Evolutionary conservation across 2,113 vertebrate species (phyloP).

Genomic region (Clarias macrocephalus): DNA sequence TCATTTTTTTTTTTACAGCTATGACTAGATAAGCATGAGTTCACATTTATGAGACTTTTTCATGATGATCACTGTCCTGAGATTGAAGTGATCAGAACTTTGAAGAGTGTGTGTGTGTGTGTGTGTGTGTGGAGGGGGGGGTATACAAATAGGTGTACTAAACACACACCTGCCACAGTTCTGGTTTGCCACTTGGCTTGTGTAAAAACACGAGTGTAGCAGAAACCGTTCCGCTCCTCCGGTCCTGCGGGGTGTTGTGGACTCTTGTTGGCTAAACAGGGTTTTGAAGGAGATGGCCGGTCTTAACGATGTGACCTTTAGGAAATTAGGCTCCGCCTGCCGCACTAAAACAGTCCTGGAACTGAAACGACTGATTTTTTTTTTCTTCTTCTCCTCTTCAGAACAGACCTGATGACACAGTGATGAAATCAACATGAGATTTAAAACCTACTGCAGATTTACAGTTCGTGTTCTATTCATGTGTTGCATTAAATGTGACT

Average conservation of each 20-base stretch:
- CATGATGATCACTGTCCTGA: not conserved
- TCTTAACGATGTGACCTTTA: not conserved
- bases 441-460: too few relatives aligned
- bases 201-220: not conserved
- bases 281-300: too few relatives aligned
- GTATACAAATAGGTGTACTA: too few relatives aligned
- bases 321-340: not conserved
- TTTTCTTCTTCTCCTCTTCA: too few relatives aligned
- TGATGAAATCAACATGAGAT: too few relatives aligned
- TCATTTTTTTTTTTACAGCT: not conserved
- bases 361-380: too few relatives aligned
- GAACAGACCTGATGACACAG: too few relatives aligned
- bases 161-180: not conserved
- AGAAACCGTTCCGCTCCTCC: not conserved
- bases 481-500: too few relatives aligned
- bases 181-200: not conserved
- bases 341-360: too few relatives aligned
- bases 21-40: not conserved
- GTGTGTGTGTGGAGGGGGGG: not conserved
- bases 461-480: too few relatives aligned
- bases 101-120: too few relatives aligned
- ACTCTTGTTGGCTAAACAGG: not conserved
- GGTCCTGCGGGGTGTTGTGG: not conserved
- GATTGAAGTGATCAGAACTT: too few relatives aligned
- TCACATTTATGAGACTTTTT: not conserved